Conservation (phyloP, 2,113 vertebrate genomes). For the Steatornis caripensis region DNA sequence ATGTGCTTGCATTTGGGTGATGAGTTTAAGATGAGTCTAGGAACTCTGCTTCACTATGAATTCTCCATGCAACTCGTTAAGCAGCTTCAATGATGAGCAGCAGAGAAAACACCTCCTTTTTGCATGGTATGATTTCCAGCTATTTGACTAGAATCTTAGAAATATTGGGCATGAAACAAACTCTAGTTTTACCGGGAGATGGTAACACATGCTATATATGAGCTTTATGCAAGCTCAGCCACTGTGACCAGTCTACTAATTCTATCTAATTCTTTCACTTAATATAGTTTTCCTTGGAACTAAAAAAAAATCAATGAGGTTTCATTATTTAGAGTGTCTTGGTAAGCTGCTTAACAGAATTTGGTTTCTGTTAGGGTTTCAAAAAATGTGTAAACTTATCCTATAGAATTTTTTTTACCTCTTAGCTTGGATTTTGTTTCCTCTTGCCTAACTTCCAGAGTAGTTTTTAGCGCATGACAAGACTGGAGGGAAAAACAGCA, state of each 20-base stretch:
- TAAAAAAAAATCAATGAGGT: background rate
- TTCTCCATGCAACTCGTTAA: background rate
- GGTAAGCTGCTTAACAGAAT: background rate
- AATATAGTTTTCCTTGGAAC: background rate
- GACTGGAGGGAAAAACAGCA: accelerated
- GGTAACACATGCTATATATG: background rate
- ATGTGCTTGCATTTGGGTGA: background rate
- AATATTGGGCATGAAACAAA: background rate
- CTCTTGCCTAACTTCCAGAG: background rate
- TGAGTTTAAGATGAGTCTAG: background rate
- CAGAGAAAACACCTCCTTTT: background rate
- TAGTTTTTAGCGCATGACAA: background rate
- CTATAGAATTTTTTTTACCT: background rate
- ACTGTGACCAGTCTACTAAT: background rate
- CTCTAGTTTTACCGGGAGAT: background rate
- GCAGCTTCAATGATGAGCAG: background rate
- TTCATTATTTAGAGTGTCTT: background rate
- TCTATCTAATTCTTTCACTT: background rate
- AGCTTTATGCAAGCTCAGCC: background rate
- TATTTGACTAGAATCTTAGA: background rate
- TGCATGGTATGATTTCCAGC: background rate
- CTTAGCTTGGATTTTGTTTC: background rate
- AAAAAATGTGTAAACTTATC: background rate
- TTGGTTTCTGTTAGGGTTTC: background rate
- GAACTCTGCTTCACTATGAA: background rate